These are phyloP conservation scores for Siderastrea radians DNA, from an alignment of 92 coral and sea anemone genomes.

Conservation along the genomic window DNA sequence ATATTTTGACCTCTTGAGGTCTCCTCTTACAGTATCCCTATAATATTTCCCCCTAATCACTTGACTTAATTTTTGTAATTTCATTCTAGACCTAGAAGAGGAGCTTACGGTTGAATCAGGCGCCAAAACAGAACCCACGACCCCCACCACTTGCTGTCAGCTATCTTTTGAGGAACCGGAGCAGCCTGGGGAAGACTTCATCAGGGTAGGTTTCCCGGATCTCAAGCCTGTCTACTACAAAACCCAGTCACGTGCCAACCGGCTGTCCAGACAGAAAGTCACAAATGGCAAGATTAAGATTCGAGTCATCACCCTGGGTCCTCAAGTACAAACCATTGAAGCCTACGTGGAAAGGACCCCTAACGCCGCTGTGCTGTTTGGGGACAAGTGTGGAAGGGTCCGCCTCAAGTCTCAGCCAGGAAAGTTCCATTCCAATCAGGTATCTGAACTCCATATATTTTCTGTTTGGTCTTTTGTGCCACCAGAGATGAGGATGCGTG, in stretches of 20 bases:
- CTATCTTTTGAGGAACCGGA: background rate
- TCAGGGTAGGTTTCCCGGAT: conserved; percentile 73
- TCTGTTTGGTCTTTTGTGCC: background rate
- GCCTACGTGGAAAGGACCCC: conserved; percentile 89
- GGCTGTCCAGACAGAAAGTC: conserved; percentile 69
- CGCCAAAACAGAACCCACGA: conserved; percentile 22
- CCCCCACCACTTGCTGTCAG: conserved; percentile 29
- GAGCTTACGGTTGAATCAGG: background rate
- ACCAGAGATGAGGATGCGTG: too few relatives aligned
- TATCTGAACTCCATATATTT: conserved; percentile 4
- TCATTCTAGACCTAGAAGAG: background rate
- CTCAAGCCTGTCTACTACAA: conserved; percentile 66
- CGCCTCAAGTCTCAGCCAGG: conserved; percentile 59
- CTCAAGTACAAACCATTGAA: conserved; percentile 64
- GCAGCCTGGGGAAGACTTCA: background rate
- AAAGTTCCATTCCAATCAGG: conserved; percentile 28
- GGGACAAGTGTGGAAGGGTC: conserved; percentile 85
- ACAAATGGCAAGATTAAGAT: conserved; percentile 58
- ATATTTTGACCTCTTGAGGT: too few relatives aligned
- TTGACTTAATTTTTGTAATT: background rate
- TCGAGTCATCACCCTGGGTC: conserved; percentile 33
- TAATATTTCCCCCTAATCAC: background rate
- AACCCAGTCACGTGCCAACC: conserved; percentile 67
- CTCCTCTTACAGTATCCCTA: background rate
- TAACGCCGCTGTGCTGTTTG: conserved; percentile 77